Base-by-base conservation (phyloP, 2,113 vertebrate species). In the Furnarius figulus region DNA sequence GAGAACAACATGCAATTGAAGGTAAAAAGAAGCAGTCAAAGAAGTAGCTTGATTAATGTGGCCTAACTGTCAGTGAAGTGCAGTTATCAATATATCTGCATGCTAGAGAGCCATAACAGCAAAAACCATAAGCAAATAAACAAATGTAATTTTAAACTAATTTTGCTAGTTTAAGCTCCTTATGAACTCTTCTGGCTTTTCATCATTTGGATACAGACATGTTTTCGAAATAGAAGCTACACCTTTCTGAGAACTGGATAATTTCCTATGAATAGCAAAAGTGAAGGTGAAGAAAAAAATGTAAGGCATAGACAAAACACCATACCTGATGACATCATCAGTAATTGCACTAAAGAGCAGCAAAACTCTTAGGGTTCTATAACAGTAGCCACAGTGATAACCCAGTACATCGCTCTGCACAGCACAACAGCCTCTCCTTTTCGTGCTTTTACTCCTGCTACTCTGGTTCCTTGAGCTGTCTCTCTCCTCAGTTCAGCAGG, bases 1-100 rank as follows among this genome's bases (percentile, higher is more conserved):
- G 66, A 94, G 82, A 95, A n/a, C 3, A 24, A 73, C 25, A 68
- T 3, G 55, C 72, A 84, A 58, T 18, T 89, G 25, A 37, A 81
- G 73, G 59, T 66, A 91, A 75, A 94, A 94, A 77, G 68, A 91
- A 91, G 66, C 62, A 86, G 55, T 68, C 61, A 23, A 2, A 88
- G 44, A 59, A 74, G 12, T 4, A 61, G 63, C 55, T 53, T 88
- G 63, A 90, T 85, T 89, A 92, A 87, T 53, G 85, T 84, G 47
- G 79, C 33, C 25, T 79, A 87, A 52, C 80, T 76, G 40, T 77
- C 53, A 89, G 22, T 21, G 22, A 90, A 93, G 23, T 31, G 30
- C 31, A 71, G 18, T 87, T 93, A 92, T 88, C 56, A 66, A 40
- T 4, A 18, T 16, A 95, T 19, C 31, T n/a, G 23, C 5, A 14